Base-by-base conservation (phyloP, 2,113 vertebrate species). In the Callionymus lyra region DNA sequence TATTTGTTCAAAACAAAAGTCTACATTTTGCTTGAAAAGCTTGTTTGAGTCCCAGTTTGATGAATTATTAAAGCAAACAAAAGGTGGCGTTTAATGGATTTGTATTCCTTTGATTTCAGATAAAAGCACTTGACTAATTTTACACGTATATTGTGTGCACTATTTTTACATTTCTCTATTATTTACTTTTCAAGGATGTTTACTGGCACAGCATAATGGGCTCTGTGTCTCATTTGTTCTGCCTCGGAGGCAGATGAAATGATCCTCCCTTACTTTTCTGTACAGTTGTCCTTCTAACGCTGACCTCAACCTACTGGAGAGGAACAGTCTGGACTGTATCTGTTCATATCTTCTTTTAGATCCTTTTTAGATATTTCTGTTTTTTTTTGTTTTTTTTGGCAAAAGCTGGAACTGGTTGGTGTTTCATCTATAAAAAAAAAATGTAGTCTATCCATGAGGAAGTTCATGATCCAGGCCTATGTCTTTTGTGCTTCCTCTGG, bases 1-100 rank as follows among this genome's bases (percentile, higher is more conserved):
- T 82, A 79, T 83, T 83, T 81, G 72, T 79, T 79, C 59, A 62
- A 76, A 83, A 84, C 76, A 83, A 82, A 77, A 81, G 77, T 83
- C 70, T 79, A 70, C 59, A 72, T 77, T 70, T 81, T 81, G 67
- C 70, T 77, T 42, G 69, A 78, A 74, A 80, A 80, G 68, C 59
- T 65, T 2, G 35, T 65, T 60, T 52, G 50, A 41, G 61, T 85
- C 81, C 74, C 77, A 77, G 78, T 68, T 58, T 78, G 79, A 65
- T 63, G 19, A 59, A 75, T 75, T 74, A 70, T 72, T 69, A 66
- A 70, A 74, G 46, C 71, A 79, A 70, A 81, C 63, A 79, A 78
- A 82, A 78, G 66, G 67, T 77, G 53, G 48, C 63, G 54, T 83
- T 81, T 80, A 80, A 56, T 72, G 50, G 54, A 58, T 81, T 71